Base-by-base conservation (phyloP, 1,140 invertebrate species). In the Lepidurus arcticus region DNA sequence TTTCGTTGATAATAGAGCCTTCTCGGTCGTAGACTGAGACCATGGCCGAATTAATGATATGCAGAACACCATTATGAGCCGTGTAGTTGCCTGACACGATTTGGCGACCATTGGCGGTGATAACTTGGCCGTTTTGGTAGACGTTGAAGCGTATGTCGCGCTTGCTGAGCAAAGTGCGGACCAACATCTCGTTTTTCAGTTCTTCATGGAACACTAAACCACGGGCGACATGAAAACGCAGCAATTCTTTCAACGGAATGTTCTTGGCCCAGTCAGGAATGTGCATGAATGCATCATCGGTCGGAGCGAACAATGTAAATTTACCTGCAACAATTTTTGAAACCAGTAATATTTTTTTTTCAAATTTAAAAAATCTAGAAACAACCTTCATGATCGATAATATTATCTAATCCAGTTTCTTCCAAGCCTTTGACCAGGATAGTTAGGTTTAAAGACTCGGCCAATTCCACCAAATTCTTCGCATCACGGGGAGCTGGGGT, bases 11-110 rank as follows among this genome's bases (percentile, higher is more conserved):
- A 42, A 80, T 74, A 10, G 76, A 74, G 24, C 79, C 79, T 6
- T 45, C 75, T 5, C 79, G 76, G 44, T 44, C 53, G 44, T 73
- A 77, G 13, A 80, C 73, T 8, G 76, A 78, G 13, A 80, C 79
- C 21, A 80, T 78, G 16, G 78, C 79, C 9, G 44, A 44, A 24
- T 80, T 76, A 34, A 80, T 76, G n/a, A 80, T 73, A 76, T 80
- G 79, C 9, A 80, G 73, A 74, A 80, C 79, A n/a, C 79, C 79
- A 74, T 80, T 80, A 34, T 80, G 79, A n/a, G 79, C 79, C 24
- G 53, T 74, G 43, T 78, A 80, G 76, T 80, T 78, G 13, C 34
- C 75, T 5, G 75, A 65, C 24, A 73, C 47, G 42, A 80, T 74
- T 16, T 42, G 75, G n/a, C 53, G 73, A 21, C 79, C 79, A 74